Base-by-base conservation (phyloP, 1,140 invertebrate genomes). In the Drosophila rufa region DNA sequence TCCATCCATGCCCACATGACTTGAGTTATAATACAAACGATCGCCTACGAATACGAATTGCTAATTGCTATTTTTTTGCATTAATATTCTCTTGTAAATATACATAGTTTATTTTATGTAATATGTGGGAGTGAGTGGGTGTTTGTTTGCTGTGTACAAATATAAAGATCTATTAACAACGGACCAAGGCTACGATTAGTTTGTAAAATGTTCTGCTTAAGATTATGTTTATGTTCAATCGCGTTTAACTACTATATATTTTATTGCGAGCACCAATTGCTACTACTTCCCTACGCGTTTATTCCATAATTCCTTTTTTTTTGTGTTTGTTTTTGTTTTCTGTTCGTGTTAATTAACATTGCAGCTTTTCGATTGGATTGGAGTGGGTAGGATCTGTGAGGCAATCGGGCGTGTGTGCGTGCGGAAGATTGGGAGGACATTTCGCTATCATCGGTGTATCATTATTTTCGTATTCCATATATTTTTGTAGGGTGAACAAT, bases 111-210 rank as follows among this genome's bases (percentile, higher is more conserved):
- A 78, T 76, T 73, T 64, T 58, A 50, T 75, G 46, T 82, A 62
- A 19, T 61, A 43, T 81, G 33, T 81, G 17, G 76, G 15, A 40
- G 51, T 55, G 53, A 55, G 53, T 40, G 53, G 36, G 36, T 40
- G 36, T 56, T 55, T 55, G 17, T 40, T 15, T 25, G 53, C 22
- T 56, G 30, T 78, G 42, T 68, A 67, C 12, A 67, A 25, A 33
- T 83, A 73, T 86, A 87, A 77, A 82, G 71, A 83, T 45, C 83
- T 86, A 86, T 83, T 86, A 86, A 86, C 83, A 86, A 86, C 68
- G 76, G 69, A 74, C 57, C 48, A 87, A 83, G 59, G 76, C 80
- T 86, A 82, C 53, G 68, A 86, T 79, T 68, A 79, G 40, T 58
- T 43, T 71, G 56, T 77, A 79, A 74, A 58, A 60, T 60, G 17